Conservation (phyloP, 2,888 invertebrate species). For the Lasioglossum morio region DNA sequence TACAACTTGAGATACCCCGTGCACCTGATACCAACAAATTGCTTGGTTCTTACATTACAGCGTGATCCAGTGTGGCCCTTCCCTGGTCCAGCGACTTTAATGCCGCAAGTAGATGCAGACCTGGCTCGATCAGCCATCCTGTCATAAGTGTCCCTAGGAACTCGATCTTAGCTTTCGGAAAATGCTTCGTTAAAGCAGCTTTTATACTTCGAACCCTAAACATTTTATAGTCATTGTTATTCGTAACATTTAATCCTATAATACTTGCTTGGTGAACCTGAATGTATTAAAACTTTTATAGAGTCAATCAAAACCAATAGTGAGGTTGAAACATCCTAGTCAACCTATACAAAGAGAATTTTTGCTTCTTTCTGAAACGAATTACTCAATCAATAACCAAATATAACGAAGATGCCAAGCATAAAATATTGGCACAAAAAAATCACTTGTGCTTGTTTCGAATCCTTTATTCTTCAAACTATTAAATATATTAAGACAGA, state of each 20-base stretch:
- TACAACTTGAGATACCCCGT: slow-evolving; percentile 82
- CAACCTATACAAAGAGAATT: neutral
- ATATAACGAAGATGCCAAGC: neutral
- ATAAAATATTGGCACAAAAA: neutral
- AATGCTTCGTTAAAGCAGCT: neutral
- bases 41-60: slow-evolving; percentile 76
- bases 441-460: neutral
- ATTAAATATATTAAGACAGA: too few relatives aligned
- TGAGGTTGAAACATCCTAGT: neutral
- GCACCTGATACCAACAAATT: slow-evolving; percentile 85
- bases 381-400: neutral
- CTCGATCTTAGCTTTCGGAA: neutral
- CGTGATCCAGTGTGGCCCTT: slow-evolving; percentile 67
- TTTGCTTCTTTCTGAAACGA: neutral
- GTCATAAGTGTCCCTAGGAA: neutral
- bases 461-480: too few relatives aligned
- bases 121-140: neutral
- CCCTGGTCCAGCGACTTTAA: slow-evolving; percentile 55
- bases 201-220: neutral
- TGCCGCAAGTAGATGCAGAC: slow-evolving; percentile 10
- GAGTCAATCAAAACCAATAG: too few relatives aligned
- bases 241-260: neutral
- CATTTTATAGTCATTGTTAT: neutral
- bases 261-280: too few relatives aligned
- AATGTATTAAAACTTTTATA: neutral